Conservation (phyloP, 2,113 vertebrate species). For the Strigops habroptila region DNA sequence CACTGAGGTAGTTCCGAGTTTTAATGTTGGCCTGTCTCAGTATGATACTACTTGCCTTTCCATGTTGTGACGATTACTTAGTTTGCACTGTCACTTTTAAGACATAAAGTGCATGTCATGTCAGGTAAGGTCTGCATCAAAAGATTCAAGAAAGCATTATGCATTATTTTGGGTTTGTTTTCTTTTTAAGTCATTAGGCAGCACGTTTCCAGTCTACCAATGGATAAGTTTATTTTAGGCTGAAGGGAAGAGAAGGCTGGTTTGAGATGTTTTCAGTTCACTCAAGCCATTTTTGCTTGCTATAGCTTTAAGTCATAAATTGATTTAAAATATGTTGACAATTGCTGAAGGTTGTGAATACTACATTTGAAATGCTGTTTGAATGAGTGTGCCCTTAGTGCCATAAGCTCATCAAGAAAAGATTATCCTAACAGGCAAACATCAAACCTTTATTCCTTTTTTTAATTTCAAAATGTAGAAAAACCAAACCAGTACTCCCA, state of each 20-base stretch:
- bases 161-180: neutral
- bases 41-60: neutral
- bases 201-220: neutral
- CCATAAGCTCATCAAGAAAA: neutral
- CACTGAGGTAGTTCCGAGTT: neutral
- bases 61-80: neutral
- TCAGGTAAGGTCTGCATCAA: neutral
- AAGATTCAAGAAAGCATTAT: neutral
- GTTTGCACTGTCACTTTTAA: neutral
- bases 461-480: neutral
- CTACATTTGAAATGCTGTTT: neutral
- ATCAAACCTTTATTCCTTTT: neutral
- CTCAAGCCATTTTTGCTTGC: neutral
- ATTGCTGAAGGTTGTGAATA: neutral
- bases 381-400: neutral
- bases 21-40: slow-evolving; percentile 16
- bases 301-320: neutral
- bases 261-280: neutral
- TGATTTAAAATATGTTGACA: neutral
- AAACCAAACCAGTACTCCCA: neutral
- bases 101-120: neutral
- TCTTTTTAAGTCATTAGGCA: neutral
- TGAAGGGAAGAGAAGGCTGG: neutral
- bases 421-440: neutral
- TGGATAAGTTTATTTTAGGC: neutral